Conservation (phyloP, 2,113 vertebrate genomes). For the Pseudorhombus dupliciocellatus region DNA sequence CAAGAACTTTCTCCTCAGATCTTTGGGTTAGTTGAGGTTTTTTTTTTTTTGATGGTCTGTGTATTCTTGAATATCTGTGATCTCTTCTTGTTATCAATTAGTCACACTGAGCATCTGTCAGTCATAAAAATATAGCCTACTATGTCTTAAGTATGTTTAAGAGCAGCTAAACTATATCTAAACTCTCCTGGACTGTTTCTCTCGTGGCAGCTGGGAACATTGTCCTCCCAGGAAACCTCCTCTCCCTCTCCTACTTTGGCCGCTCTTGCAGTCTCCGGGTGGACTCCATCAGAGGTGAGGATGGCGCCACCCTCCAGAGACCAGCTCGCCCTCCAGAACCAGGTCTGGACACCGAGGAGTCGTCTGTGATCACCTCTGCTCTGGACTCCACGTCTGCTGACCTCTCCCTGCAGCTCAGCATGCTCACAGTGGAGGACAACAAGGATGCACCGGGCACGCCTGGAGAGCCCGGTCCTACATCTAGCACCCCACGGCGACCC, state of each 20-base stretch:
- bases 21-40: slow-evolving; percentile 82
- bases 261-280: slow-evolving; percentile 82
- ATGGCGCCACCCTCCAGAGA: slow-evolving; percentile 77
- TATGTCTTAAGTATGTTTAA: no score
- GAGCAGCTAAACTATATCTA: no score
- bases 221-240: slow-evolving; percentile 86
- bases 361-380: slow-evolving; percentile 20
- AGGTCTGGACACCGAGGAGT: slow-evolving; percentile 42
- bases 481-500: slow-evolving; percentile 79
- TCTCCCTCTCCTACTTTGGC: slow-evolving; percentile 88
- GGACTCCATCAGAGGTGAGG: slow-evolving; percentile 84
- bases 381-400: slow-evolving; percentile 68
- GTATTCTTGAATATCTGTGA: no score
- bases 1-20: slow-evolving; percentile 85
- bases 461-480: slow-evolving; percentile 50
- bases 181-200: slow-evolving; percentile 27
- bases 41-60: background rate
- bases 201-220: slow-evolving; percentile 85
- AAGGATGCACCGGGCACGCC: slow-evolving; percentile 59
- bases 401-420: slow-evolving; percentile 83
- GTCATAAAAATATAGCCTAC: no score
- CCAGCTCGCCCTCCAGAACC: background rate
- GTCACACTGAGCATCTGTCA: no score
- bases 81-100: no score
- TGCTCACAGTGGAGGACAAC: slow-evolving; percentile 78